Base-by-base conservation (phyloP, 37 sponge, comb jelly and placozoan genomes). In the Chondrosia reniformis region DNA sequence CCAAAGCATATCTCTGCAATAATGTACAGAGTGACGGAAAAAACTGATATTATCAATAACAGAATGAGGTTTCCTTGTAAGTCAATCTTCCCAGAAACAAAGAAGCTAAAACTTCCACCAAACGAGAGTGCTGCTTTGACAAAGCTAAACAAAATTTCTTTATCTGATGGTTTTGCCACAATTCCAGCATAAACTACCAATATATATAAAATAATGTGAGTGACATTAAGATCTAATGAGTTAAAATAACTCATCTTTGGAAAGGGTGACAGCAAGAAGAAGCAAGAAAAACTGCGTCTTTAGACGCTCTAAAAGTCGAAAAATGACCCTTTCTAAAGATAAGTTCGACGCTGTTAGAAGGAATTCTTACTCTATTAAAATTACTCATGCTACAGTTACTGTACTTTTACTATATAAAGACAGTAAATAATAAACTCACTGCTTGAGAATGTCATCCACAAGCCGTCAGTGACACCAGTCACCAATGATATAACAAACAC, bases 381-480 rank as follows among this genome's bases (percentile, higher is more conserved):
- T n/a, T n/a, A n/a, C n/a, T n/a, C n/a, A n/a, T n/a, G n/a, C n/a
- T n/a, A n/a, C n/a, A n/a, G n/a, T n/a, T n/a, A n/a, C n/a, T n/a
- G n/a, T n/a, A n/a, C n/a, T n/a, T n/a, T n/a, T n/a, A n/a, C n/a
- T n/a, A n/a, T n/a, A n/a, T n/a, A n/a, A n/a, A n/a, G n/a, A n/a
- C n/a, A n/a, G n/a, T n/a, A n/a, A n/a, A n/a, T n/a, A n/a, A n/a
- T n/a, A n/a, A n/a, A 59, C 89, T 58, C 54, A 89, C 89, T 80
- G 76, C 78, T 38, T 42, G 62, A 1, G 9, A 84, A 33, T 30
- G 78, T 83, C 46, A 84, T 75, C 89, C 89, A 89, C 5, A 89
- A 45, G 27, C 77, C 89, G 76, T 84, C 89, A 30, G 65, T 67
- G 6, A 45, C 55, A 9, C 89, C 89, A 84, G 84, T 84, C 21